Base-by-base conservation (phyloP, 2,797 vertebrate genomes). In the Falco columbarius region DNA sequence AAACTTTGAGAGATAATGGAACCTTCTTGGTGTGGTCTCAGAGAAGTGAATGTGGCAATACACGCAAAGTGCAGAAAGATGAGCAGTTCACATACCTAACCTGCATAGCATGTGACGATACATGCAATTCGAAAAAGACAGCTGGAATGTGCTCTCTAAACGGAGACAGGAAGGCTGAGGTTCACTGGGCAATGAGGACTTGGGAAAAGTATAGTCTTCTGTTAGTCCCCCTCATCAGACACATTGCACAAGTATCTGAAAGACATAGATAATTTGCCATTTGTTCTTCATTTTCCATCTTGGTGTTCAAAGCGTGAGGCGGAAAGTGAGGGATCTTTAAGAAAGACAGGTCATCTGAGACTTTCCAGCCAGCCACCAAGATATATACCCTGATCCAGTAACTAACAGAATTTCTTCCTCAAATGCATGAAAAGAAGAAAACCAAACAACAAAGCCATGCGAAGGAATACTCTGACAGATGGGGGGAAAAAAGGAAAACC, bases 1-100 rank as follows among this genome's bases (percentile, higher is more conserved):
- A 87, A 96, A 73, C 67, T 74, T 90, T 0, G 9, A 76, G 49
- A 94, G 86, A 92, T 86, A 85, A 95, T 91, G 77, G 77, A 70
- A 83, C 36, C 79, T 61, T 92, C 58, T 29, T 76, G 90, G 65
- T 24, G 1, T 55, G 59, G 47, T 72, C 61, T 75, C 81, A 66
- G 81, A 81, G 56, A 72, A 87, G 5, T 3, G 7, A 81, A 65
- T 86, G 90, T 81, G n/a, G 89, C 62, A 91, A 88, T 10, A 86
- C 6, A 4, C 0, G 4, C 46, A 58, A 80, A 84, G 59, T 8
- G 3, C 3, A 70, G 55, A 56, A 86, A 67, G 79, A 93, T 4
- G 36, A 80, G 61, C 46, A 55, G 65, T 42, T 84, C 76, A 34
- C 79, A 86, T 68, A 87, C 67, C 81, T 82, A 81, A 74, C 86